Percentiles rank a stretch among this genome's conserved stretches.
Evolutionary conservation across 2,113 vertebrate genomes (phyloP).

Genomic region (Ammodytes marinus): DNA sequence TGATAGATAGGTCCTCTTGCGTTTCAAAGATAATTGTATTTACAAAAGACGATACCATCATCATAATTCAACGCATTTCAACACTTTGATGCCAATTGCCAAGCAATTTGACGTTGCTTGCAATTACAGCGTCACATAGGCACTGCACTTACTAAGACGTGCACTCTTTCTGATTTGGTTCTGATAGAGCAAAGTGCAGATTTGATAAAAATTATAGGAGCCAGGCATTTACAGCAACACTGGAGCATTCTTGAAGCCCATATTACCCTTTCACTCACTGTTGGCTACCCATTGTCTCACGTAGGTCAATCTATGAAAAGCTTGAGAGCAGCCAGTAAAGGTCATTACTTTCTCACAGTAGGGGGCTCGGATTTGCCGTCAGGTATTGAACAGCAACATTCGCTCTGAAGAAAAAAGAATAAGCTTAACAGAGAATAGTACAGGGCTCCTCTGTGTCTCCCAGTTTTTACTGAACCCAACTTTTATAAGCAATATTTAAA

Average conservation of each 20-base stretch:
- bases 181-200: conserved; percentile 17
- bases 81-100: neutral
- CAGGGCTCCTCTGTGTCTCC: neutral
- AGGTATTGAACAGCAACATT: conserved; percentile 25
- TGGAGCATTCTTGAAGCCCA: conserved; percentile 12
- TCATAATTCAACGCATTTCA: neutral
- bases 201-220: neutral
- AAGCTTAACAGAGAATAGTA: conserved; percentile 8
- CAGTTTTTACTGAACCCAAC: neutral
- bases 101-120: conserved; percentile 17
- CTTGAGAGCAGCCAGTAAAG: conserved; percentile 19
- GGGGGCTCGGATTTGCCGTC: conserved; percentile 44
- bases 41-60: neutral
- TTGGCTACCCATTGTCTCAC: conserved; percentile 26
- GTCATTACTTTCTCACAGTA: conserved; percentile 51
- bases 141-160: neutral
- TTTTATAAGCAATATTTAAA: neutral
- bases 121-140: neutral
- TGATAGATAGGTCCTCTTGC: neutral
- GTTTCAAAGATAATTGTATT: neutral
- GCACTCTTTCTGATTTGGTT: neutral
- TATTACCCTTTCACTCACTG: conserved; percentile 47
- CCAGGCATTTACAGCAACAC: conserved; percentile 33
- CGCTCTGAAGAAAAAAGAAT: conserved; percentile 12
- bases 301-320: conserved; percentile 19